A percentile compares a stretch with the other conserved stretches of the same genome.
Conservation (phyloP, 2,113 vertebrate genomes). For the Xyrauchen texanus region DNA sequence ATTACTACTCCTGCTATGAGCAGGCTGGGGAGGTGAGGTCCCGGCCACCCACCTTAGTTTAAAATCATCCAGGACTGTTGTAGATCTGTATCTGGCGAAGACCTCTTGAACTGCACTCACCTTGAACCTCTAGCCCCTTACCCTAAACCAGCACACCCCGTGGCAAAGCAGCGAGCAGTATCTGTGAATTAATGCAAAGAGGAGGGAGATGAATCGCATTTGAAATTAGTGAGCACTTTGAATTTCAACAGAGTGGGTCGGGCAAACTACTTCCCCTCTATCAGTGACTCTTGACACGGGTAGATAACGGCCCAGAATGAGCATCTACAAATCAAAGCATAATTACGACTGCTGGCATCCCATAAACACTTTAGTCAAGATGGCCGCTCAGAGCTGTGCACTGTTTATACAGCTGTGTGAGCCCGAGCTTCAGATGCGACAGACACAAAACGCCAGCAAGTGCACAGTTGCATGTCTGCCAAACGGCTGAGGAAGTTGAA, state of each 20-base stretch:
- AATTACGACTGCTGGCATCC: constrained; percentile 59
- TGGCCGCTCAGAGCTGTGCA: constrained; percentile 55
- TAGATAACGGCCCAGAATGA: constrained; percentile 65
- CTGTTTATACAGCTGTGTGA: constrained; percentile 57
- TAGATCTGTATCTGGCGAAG: not conserved
- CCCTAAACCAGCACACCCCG: constrained; percentile 50
- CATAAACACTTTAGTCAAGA: constrained; percentile 57
- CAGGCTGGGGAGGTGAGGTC: constrained; percentile 35
- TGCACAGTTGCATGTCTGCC: constrained; percentile 41
- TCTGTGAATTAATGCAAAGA: constrained; percentile 57
- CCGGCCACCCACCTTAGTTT: constrained; percentile 33
- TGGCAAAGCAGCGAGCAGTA: constrained; percentile 43
- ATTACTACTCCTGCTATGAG: constrained; percentile 72
- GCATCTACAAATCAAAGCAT: constrained; percentile 67
- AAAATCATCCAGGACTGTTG: not conserved
- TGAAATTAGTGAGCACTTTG: constrained; percentile 60
- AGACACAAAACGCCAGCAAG: constrained; percentile 47
- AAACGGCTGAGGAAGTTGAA: constrained; percentile 31
- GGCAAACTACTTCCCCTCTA: constrained; percentile 56
- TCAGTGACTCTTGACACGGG: constrained; percentile 64
- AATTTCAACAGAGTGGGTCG: constrained; percentile 63
- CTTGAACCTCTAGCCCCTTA: constrained; percentile 60
- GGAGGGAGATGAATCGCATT: constrained; percentile 60
- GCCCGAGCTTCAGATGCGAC: constrained; percentile 48
- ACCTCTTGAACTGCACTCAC: constrained; percentile 39